Conservation (phyloP, 2,888 invertebrate genomes). For the Parochlus steinenii region DNA sequence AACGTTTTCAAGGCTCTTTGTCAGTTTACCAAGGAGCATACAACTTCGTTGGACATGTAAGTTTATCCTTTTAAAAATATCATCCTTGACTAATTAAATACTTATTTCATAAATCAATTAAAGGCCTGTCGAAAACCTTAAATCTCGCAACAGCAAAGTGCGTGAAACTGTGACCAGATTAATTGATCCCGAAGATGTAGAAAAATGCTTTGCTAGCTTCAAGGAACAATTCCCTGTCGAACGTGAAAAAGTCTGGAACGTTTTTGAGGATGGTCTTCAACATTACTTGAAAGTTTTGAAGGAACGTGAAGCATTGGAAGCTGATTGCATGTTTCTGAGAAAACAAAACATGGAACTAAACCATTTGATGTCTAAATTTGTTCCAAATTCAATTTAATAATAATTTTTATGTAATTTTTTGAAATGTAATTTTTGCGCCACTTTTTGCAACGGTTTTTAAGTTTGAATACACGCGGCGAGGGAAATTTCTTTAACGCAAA, state of each 20-base stretch:
- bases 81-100: not conserved
- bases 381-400: conserved; percentile 26
- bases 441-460: too few relatives aligned
- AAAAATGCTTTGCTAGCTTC: conserved; percentile 9
- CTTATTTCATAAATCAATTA: not conserved
- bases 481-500: too few relatives aligned
- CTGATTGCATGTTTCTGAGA: conserved; percentile 44
- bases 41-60: conserved; percentile 9
- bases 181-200: conserved; percentile 5
- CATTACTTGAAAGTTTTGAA: conserved; percentile 27
- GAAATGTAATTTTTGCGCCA: too few relatives aligned
- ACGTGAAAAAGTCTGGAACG: conserved; percentile 55
- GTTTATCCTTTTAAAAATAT: too few relatives aligned
- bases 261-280: conserved; percentile 25
- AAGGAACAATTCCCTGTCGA: conserved; percentile 35
- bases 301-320: conserved; percentile 47
- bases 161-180: conserved; percentile 7
- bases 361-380: conserved; percentile 44
- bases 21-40: conserved; percentile 10
- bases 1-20: conserved; percentile 8
- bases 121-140: conserved; percentile 6
- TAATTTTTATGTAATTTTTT: too few relatives aligned
- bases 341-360: conserved; percentile 52
- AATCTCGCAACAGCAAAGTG: conserved; percentile 2
- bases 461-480: too few relatives aligned